Evolutionary conservation across 2,888 invertebrate species (phyloP), one percentile per base, ranked within the genome.

Genomic region (Macrosiphum euphorbiae): DNA sequence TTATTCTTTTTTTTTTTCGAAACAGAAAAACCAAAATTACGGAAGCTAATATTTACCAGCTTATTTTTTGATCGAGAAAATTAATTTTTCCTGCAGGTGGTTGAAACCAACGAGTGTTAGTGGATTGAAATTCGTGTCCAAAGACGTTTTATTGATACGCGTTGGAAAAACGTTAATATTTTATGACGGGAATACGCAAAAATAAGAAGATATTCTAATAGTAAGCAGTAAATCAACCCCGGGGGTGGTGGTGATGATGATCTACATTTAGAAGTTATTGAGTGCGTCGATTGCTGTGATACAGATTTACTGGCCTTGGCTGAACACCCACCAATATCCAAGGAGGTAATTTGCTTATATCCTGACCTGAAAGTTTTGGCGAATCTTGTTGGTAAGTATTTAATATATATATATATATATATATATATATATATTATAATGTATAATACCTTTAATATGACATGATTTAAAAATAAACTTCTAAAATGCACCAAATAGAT

Each of bases 281-380:
- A 58, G 3, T 93, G 67, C 24, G 35, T 94, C 4, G 90, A 86
- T 44, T 90, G 86, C n/a, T 26, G 50, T 28, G 52, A 50, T 41
- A 67, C 41, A 5, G 86, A 94, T 41, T 50, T 94, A 44, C 10
- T 94, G 44, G 94, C 94, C 0, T 35, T 94, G 90, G 94, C 90
- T 35, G 94, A 94, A 86, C 67, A 86, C 3, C 58, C 89, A 26
- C 94, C 94, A 0, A 41, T 41, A 16, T n/a, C 61, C 35, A 94
- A 94, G n/a, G 90, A 87, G 85, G 26, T 86, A 1, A 50, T 94
- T 41, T 94, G 89, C 50, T 55, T 41, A 44, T 94, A 90, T 86
- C 61, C 94, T 0, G 90, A 86, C 11, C 16, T 90, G 1, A 86
- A 90, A 90, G 61, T 94, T 16, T 44, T 94, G 16, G 55, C 90